Conservation (phyloP, 2,888 invertebrate genomes). For the Cotesia congregata region DNA sequence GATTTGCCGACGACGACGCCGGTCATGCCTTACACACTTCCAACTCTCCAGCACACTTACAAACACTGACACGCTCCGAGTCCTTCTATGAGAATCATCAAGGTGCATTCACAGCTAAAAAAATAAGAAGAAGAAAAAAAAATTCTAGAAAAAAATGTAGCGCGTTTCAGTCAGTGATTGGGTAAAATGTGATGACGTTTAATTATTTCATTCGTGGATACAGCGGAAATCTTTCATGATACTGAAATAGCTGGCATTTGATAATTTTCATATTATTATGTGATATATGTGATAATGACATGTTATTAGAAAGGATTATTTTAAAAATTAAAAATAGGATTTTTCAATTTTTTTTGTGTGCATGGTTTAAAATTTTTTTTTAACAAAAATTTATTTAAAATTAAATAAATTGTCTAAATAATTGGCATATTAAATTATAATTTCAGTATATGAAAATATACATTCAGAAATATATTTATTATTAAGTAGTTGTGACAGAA, state of each 20-base stretch:
- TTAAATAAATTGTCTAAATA: too few relatives aligned
- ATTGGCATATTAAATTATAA: too few relatives aligned
- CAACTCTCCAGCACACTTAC: neutral
- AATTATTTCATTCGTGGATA: neutral
- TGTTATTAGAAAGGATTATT: too few relatives aligned
- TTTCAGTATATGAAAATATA: too few relatives aligned
- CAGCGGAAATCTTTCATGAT: neutral
- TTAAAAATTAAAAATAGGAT: too few relatives aligned
- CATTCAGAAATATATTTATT: neutral
- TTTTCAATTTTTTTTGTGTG: too few relatives aligned
- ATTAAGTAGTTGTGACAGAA: neutral
- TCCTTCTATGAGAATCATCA: neutral
- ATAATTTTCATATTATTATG: too few relatives aligned
- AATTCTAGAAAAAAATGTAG: too few relatives aligned
- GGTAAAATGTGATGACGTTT: neutral
- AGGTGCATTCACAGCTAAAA: neutral
- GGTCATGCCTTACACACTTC: neutral
- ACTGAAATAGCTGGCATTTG: neutral
- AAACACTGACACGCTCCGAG: neutral
- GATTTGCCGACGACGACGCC: neutral
- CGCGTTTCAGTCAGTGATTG: neutral
- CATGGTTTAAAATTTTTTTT: too few relatives aligned
- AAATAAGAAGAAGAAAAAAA: neutral
- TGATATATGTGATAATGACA: too few relatives aligned
- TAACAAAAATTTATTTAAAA: too few relatives aligned